These are phyloP conservation scores for Mirounga angustirostris DNA, from an alignment of 2,113 vertebrate genomes.

Conservation along the genomic window DNA sequence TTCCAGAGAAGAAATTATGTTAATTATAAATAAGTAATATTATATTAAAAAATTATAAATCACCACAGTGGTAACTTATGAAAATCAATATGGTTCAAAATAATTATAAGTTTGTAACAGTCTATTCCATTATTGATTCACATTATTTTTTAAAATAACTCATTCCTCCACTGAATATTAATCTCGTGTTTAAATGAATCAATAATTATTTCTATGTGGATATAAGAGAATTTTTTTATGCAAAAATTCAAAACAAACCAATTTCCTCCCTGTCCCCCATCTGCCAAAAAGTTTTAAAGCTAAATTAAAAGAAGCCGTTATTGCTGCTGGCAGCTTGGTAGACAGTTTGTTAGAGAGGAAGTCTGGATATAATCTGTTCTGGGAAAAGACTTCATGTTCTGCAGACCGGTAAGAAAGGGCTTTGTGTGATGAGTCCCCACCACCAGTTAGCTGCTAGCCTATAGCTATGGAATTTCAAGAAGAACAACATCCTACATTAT, in stretches of 20 bases:
- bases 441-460: not conserved
- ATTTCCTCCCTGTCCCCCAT: not conserved
- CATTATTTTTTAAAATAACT: slow-evolving; percentile 17
- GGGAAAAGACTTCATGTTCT: not conserved
- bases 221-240: not conserved
- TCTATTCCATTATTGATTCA: not conserved
- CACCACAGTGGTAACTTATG: not conserved
- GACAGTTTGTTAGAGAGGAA: not conserved
- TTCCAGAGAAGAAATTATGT: slow-evolving; percentile 6
- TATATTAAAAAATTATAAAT: slow-evolving; percentile 37
- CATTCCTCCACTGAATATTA: not conserved
- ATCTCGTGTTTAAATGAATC: slow-evolving; percentile 28
- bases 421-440: not conserved
- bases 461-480: not conserved
- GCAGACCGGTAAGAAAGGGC: not conserved
- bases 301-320: slow-evolving; percentile 28
- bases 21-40: not conserved
- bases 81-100: slow-evolving; percentile 9
- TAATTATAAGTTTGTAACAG: not conserved
- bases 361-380: slow-evolving; percentile 17
- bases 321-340: slow-evolving; percentile 19
- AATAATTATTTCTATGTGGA: not conserved
- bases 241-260: slow-evolving; percentile 35
- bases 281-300: not conserved
- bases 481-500: not conserved